Percentiles rank a stretch among this genome's conserved stretches.
Conservation (phyloP, 64 coral and sea anemone genomes). For the Montipora foliosa region DNA sequence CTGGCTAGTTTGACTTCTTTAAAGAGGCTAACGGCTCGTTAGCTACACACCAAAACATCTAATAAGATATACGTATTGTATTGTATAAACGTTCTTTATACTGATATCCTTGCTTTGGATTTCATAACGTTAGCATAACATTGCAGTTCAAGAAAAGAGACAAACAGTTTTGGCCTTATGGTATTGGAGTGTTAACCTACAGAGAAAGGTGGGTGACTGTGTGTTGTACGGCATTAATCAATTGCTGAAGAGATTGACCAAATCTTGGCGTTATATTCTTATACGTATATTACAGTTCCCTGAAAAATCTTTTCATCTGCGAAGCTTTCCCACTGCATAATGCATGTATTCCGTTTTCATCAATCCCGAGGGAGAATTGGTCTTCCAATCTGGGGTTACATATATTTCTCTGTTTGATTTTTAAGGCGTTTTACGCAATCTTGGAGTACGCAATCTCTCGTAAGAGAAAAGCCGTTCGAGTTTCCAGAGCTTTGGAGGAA, state of each 20-base stretch:
- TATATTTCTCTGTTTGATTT: not conserved
- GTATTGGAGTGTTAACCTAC: conserved; percentile 64
- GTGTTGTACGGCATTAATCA: not conserved
- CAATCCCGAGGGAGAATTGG: too few species aligned
- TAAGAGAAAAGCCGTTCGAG: conserved; percentile 56
- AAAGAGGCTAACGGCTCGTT: too few species aligned
- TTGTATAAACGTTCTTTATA: not conserved
- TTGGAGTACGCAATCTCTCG: conserved; percentile 64
- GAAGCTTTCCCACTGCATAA: not conserved
- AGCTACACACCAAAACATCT: too few species aligned
- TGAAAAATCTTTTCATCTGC: too few species aligned
- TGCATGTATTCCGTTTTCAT: not conserved
- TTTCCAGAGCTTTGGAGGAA: conserved; percentile 60
- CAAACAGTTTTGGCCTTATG: conserved; percentile 60
- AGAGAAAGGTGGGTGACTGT: conserved; percentile 50
- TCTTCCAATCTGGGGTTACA: not conserved
- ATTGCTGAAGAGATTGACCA: too few species aligned
- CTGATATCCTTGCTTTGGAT: not conserved
- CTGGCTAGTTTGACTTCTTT: too few species aligned
- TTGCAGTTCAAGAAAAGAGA: conserved; percentile 46
- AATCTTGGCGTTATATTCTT: too few species aligned
- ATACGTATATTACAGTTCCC: too few species aligned
- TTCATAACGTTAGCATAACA: not conserved
- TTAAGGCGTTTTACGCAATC: conserved; percentile 53
- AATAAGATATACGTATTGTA: not conserved